These are phyloP conservation scores for Dinocampus coccinellae DNA, from an alignment of 2,888 invertebrate genomes.

Conservation along the genomic window DNA sequence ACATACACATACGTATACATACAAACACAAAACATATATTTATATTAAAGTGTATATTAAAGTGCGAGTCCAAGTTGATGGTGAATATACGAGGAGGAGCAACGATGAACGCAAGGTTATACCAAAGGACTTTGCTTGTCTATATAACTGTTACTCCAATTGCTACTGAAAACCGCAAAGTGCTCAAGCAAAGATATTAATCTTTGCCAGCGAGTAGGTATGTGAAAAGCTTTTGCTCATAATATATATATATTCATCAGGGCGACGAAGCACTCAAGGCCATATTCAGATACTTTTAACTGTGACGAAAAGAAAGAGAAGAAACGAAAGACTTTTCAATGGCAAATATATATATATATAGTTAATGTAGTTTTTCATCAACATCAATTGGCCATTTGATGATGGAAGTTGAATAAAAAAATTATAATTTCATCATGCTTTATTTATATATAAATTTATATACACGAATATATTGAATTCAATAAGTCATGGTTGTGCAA, in stretches of 20 bases:
- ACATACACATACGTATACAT: too few species aligned
- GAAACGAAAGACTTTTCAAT: background rate
- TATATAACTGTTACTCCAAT: conserved; percentile 20
- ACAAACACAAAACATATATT: too few species aligned
- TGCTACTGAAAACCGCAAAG: conserved; percentile 24
- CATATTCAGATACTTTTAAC: background rate
- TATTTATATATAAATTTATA: background rate
- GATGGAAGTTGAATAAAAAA: background rate
- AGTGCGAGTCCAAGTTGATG: background rate
- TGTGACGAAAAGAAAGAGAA: background rate
- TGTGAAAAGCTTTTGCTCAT: conserved; percentile 6
- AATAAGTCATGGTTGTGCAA: background rate
- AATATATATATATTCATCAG: background rate
- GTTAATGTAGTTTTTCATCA: background rate
- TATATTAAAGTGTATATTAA: background rate
- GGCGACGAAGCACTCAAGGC: background rate
- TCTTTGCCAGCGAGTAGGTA: conserved; percentile 5
- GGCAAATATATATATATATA: background rate
- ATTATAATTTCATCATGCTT: background rate
- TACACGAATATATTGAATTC: background rate
- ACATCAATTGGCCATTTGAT: background rate
- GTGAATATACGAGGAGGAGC: background rate
- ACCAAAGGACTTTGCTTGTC: conserved; percentile 1
- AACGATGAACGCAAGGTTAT: background rate
- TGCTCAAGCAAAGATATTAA: conserved; percentile 23